phyloP scores from a whole-genome alignment of 2,888 invertebrate genomes.

The Calameuta pallipes region DNA sequence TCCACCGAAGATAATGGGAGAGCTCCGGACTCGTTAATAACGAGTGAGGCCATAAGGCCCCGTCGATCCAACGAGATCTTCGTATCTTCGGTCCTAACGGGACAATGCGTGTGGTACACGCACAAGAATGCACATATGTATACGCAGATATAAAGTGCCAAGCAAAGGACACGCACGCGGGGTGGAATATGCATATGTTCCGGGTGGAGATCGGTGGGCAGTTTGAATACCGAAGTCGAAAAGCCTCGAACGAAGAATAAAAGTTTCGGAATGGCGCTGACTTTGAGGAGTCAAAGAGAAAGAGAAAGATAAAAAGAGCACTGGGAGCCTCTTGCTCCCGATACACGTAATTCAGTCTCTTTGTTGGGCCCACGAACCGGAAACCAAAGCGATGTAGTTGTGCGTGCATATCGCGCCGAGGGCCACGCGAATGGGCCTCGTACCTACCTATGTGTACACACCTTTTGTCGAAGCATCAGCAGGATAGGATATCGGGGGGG shows the following conservation, averaged over 20 bases:
- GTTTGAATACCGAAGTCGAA: background rate
- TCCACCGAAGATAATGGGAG: too few species aligned
- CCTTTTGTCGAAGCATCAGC: background rate
- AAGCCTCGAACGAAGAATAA: background rate
- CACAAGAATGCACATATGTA: too few species aligned
- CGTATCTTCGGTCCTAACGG: too few species aligned
- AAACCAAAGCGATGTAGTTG: slow-evolving; percentile 2
- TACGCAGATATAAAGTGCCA: too few species aligned
- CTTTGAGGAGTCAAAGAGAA: slow-evolving; percentile 8
- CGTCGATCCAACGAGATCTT: too few species aligned
- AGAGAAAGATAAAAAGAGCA: background rate
- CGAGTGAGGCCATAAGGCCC: too few species aligned
- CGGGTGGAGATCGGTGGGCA: too few species aligned
- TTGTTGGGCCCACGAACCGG: slow-evolving; percentile 7
- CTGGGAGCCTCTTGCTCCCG: background rate
- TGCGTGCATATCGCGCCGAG: background rate
- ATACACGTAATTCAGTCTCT: background rate
- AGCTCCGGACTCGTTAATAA: too few species aligned
- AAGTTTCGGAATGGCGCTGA: background rate
- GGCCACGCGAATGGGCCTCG: background rate
- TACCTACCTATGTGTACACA: too few species aligned
- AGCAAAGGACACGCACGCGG: too few species aligned
- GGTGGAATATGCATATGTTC: too few species aligned
- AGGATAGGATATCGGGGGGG: background rate
- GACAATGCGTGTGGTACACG: too few species aligned